Evolutionary conservation across 2,113 vertebrate genomes (phyloP).

Genomic region (Stomatorhinus ivindoensis): DNA sequence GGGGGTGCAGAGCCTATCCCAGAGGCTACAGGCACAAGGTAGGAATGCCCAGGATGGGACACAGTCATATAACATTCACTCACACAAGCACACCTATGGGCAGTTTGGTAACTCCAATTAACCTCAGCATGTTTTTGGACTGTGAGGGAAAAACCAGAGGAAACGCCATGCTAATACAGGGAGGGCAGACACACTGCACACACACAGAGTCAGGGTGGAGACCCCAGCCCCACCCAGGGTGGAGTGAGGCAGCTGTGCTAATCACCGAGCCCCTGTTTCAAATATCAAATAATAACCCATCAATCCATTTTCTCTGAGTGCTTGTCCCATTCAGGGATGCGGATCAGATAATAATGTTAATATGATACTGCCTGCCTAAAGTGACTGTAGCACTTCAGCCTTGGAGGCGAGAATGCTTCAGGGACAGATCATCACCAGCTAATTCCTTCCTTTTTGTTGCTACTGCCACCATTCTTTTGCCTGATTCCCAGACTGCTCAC

Average conservation of each 20-base stretch:
- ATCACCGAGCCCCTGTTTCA: not conserved
- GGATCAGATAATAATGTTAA: not conserved
- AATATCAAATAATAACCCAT: not conserved
- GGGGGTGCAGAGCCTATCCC: too few species aligned
- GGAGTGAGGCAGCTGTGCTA: not conserved
- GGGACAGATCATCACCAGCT: not conserved
- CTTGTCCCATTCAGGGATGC: not conserved
- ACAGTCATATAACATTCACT: too few species aligned
- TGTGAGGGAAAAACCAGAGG: not conserved
- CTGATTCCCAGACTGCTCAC: not conserved
- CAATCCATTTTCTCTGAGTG: not conserved
- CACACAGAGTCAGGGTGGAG: not conserved
- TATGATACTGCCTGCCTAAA: not conserved
- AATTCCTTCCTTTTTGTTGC: not conserved
- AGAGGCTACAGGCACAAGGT: too few species aligned
- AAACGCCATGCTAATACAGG: not conserved
- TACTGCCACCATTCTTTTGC: not conserved
- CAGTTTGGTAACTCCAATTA: too few species aligned
- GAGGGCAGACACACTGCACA: not conserved
- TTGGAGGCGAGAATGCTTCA: not conserved
- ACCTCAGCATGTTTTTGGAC: too few species aligned
- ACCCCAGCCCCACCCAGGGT: not conserved
- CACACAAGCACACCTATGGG: too few species aligned
- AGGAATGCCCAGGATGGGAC: too few species aligned
- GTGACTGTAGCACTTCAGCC: not conserved